Evolutionary conservation across 2,113 vertebrate genomes (phyloP), one percentile per base, ranked within the genome.

Genomic region (Corythornis madagascariensis): DNA sequence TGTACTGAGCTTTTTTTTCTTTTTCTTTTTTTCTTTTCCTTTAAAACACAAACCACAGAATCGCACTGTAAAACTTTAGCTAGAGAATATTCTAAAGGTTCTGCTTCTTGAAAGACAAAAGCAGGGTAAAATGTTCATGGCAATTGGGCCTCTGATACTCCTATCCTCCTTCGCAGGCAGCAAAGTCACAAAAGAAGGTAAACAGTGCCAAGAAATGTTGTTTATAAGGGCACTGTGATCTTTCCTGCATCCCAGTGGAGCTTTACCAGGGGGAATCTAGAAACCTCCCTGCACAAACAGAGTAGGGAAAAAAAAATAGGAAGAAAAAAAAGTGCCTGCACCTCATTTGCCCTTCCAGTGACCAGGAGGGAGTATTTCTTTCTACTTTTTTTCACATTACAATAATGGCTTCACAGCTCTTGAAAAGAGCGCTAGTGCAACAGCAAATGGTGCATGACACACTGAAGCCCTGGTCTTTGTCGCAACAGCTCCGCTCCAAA

Each of bases 341-440:
- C 98, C 98, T 98, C 98, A 97, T 98, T 98, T 95, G 98, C 98
- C 98, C 98, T 99, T 99, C 98, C 96, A 95, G 95, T 98, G 97
- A 98, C 98, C 97, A 98, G 96, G 97, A 97, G 97, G 97, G 97
- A 98, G 97, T 97, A 96, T 97, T 97, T 98, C 97, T 98, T 97
- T 97, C 97, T 97, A 96, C 95, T 96, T 97, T 97, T 97, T 90
- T 97, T 97, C 96, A 94, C 97, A 98, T 98, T 98, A 97, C 97
- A 98, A 98, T 98, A 98, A 98, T 96, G 96, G 97, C 96, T 97
- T 97, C 96, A 93, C 95, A 92, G 97, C 97, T 96, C 97, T 97
- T 97, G 97, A 98, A 97, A 97, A 95, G 96, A 98, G 97, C 60
- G 86, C 95, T 87, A 91, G 96, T 95, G 95, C 96, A 97, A 96